A percentile compares a stretch with the other conserved stretches of the same genome.
Evolutionary conservation across 2,888 invertebrate genomes (phyloP).

Genomic region (Alsophila aescularia): DNA sequence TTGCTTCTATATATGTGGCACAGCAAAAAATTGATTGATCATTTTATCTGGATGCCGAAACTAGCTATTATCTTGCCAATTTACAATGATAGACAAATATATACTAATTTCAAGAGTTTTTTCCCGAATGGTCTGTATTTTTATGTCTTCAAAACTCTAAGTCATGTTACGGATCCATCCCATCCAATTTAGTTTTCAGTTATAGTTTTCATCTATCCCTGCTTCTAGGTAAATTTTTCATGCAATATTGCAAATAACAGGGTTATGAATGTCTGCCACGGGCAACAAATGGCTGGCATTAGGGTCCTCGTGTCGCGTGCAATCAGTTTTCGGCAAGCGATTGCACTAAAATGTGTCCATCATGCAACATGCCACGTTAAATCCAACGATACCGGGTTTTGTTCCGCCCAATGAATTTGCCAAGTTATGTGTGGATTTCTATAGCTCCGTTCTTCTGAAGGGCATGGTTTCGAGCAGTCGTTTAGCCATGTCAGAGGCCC

Average conservation of each 20-base stretch:
- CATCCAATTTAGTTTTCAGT: no score
- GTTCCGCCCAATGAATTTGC: no score
- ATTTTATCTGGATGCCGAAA: background rate
- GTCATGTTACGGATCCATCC: no score
- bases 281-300: constrained; percentile 61
- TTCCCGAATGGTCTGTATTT: background rate
- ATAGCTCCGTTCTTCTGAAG: no score
- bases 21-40: constrained; percentile 7
- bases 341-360: constrained; percentile 56
- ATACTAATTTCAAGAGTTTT: background rate
- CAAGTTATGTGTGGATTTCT: no score
- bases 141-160: background rate
- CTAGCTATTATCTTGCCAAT: background rate
- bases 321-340: constrained; percentile 69
- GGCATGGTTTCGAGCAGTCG: no score
- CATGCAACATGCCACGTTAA: constrained; percentile 41
- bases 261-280: constrained; percentile 21
- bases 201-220: no score
- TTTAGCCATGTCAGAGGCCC: no score
- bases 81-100: background rate
- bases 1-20: constrained; percentile 18
- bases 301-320: constrained; percentile 64
- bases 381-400: no score
- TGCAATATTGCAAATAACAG: background rate
- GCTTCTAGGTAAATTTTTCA: no score